Evolutionary conservation across 2,888 invertebrate genomes (phyloP), one percentile per base, ranked within the genome.

Genomic region (Oxystoma pomonae): DNA sequence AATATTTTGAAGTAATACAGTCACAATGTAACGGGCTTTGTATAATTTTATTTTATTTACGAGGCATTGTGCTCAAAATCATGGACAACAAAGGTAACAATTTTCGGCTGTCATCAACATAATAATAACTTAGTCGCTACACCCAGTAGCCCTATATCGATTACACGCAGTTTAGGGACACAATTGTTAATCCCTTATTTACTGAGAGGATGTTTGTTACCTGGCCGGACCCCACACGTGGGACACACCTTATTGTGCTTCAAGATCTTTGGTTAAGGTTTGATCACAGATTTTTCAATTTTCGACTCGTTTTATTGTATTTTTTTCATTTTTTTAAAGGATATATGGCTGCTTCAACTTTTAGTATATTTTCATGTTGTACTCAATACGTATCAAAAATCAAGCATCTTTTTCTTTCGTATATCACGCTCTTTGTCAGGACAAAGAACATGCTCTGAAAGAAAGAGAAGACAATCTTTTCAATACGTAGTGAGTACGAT

Each of bases 101-200:
- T 35, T 35, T 35, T 35, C 35, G 35, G 35, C 35, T 35, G 35
- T 35, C 35, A 35, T 35, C 35, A 35, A 35, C 35, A 35, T 35
- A 35, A 35, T n/a, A n/a, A n/a, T n/a, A n/a, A n/a, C 12, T 35
- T 35, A 3, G 35, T 3, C 18, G 58, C 49, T 60, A 64, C 60
- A 55, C 55, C 58, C 60, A 58, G 63, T 63, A 60, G 63, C 62
- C 61, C 56, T 50, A 59, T 76, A 78, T 79, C 78, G 75, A 76
- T 79, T 78, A 78, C 79, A 77, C 75, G 77, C 35, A 77, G 76
- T 78, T 79, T 79, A 79, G 77, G 73, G 70, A 68, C 69, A 80
- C 78, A 80, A 80, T 80, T 76, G 78, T 69, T 80, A 80, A 80
- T 80, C 79, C 72, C 73, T 73, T 80, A 63, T 66, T 66, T 66